Evolutionary conservation across 1,140 invertebrate species (phyloP).

Genomic region (Pomacea maculata): DNA sequence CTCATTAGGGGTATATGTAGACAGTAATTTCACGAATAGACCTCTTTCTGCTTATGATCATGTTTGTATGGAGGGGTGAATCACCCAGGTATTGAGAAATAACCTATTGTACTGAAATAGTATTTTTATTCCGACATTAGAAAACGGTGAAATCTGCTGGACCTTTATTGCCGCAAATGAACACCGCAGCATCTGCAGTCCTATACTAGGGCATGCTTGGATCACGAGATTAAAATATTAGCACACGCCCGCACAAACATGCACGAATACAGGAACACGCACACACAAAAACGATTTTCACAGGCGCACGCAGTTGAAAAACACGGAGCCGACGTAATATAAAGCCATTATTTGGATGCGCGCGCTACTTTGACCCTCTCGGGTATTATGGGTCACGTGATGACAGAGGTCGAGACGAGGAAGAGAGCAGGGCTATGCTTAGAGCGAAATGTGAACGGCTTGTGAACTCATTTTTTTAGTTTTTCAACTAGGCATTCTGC

Average conservation of each 20-base stretch:
- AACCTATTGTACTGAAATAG: too few species aligned
- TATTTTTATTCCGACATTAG: background rate
- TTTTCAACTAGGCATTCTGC: background rate
- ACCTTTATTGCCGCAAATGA: background rate
- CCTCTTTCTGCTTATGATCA: background rate
- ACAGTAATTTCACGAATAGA: background rate
- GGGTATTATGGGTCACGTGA: too few species aligned
- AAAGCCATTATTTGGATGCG: background rate
- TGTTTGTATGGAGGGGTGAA: background rate
- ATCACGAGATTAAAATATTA: background rate
- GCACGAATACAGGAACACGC: background rate
- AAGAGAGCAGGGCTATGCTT: too few species aligned
- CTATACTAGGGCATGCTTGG: background rate
- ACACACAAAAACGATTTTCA: background rate
- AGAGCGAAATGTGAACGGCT: too few species aligned
- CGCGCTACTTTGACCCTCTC: too few species aligned
- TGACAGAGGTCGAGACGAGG: too few species aligned
- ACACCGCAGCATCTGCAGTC: background rate
- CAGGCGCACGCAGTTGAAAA: background rate
- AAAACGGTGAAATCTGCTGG: too few species aligned
- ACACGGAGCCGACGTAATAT: background rate
- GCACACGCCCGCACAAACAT: background rate
- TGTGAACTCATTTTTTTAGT: background rate
- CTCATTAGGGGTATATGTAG: background rate
- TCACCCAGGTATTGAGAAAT: background rate